Conservation (phyloP, 2,797 vertebrate genomes). For the Monodelphis domestica region DNA sequence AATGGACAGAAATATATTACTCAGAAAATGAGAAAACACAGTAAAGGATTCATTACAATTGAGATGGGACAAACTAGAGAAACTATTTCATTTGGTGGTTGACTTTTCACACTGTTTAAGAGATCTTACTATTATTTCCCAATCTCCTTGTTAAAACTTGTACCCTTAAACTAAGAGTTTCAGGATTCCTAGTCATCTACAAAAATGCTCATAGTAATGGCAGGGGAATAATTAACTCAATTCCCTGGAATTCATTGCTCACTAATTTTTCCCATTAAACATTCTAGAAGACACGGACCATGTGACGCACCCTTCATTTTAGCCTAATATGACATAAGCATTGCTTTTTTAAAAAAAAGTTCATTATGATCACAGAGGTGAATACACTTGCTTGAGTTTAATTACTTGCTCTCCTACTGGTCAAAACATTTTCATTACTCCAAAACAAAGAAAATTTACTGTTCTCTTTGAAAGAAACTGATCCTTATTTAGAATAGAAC, state of each 20-base stretch:
- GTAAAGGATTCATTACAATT: background rate
- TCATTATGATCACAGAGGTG: background rate
- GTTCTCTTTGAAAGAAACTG: background rate
- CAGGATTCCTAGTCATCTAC: background rate
- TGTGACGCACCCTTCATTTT: background rate
- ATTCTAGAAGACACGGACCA: background rate
- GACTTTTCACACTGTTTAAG: background rate
- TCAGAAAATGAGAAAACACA: background rate
- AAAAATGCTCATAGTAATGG: background rate
- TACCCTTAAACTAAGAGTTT: background rate
- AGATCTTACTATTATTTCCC: background rate
- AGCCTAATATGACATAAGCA: background rate
- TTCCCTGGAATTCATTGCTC: background rate
- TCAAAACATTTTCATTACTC: background rate
- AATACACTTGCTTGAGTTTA: background rate
- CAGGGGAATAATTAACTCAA: conserved; percentile 18
- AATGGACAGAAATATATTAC: background rate
- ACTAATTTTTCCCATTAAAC: background rate
- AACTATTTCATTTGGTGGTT: background rate
- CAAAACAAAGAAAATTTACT: background rate
- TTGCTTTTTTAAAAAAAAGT: background rate
- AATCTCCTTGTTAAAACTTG: background rate
- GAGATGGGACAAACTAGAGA: background rate
- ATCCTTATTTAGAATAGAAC: background rate
- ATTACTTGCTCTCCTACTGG: background rate